phyloP scores from a whole-genome alignment of 2,797 vertebrate genomes.

The Syngnathus rostellatus region DNA sequence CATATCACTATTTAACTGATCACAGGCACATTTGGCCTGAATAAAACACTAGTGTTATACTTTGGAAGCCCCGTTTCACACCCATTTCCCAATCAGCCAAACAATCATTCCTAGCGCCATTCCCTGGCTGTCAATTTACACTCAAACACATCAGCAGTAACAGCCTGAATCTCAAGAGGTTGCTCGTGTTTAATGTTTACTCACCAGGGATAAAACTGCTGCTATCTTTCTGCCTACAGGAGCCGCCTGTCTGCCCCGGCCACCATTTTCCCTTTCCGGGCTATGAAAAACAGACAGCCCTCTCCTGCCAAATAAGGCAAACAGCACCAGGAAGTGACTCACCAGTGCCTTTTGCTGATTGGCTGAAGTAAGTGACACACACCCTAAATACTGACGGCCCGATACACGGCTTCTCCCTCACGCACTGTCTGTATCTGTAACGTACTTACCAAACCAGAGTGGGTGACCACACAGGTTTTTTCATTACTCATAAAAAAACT shows the following conservation, averaged over 20 bases:
- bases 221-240: conserved; percentile 33
- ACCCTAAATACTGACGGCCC: not conserved
- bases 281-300: conserved; percentile 31
- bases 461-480: conserved; percentile 1
- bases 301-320: conserved; percentile 51
- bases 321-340: conserved; percentile 53
- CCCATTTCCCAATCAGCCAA: not conserved
- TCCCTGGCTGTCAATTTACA: not conserved
- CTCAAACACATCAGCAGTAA: not conserved
- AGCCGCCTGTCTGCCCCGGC: conserved; percentile 32
- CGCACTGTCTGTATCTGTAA: too few species aligned
- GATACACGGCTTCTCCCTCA: not conserved
- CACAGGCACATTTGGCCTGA: not conserved
- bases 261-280: conserved; percentile 57
- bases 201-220: conserved; percentile 58
- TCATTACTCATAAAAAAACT: not conserved
- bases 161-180: not conserved
- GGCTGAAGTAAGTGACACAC: conserved; percentile 27
- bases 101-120: not conserved
- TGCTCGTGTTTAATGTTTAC: conserved; percentile 39
- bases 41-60: not conserved
- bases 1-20: not conserved
- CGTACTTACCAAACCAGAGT: not conserved
- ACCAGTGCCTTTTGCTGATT: conserved; percentile 49
- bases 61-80: not conserved